A percentile compares a stretch with the other conserved stretches of the same genome.
Evolutionary conservation across 2,888 invertebrate species (phyloP).

Genomic region (Ophion ellenae): DNA sequence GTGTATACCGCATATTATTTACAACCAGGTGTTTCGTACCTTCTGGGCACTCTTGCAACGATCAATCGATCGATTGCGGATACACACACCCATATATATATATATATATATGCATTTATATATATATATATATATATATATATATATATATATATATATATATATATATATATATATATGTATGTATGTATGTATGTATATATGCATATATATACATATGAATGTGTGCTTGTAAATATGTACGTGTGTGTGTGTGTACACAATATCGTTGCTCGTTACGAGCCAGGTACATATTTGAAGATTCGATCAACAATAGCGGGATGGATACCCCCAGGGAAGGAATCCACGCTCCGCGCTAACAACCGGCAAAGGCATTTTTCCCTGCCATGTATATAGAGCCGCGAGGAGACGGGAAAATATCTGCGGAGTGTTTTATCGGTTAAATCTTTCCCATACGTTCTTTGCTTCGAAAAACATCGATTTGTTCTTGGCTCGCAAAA

Average conservation of each 20-base stretch:
- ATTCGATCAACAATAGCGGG: conserved; percentile 6
- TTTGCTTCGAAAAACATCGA: background rate
- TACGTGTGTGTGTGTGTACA: background rate
- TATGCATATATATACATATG: background rate
- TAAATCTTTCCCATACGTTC: conserved; percentile 3
- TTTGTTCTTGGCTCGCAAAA: too few species aligned
- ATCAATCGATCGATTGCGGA: background rate
- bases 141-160: too few species aligned
- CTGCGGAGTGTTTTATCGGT: conserved; percentile 53
- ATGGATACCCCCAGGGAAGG: background rate
- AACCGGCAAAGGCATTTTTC: background rate
- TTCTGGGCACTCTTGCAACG: background rate
- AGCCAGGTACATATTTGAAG: conserved; percentile 42
- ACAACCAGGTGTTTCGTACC: background rate
- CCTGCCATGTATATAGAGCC: conserved; percentile 50
- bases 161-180: background rate
- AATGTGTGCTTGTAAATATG: background rate
- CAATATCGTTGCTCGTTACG: conserved; percentile 31
- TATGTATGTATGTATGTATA: too few species aligned
- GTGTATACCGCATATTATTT: background rate
- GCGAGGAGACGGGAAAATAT: conserved; percentile 54
- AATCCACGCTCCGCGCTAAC: background rate
- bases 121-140: background rate
- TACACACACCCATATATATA: background rate
- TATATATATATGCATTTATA: background rate